phyloP scores from a whole-genome alignment of 2,888 invertebrate genomes.

The Teinopalpus imperialis region DNA sequence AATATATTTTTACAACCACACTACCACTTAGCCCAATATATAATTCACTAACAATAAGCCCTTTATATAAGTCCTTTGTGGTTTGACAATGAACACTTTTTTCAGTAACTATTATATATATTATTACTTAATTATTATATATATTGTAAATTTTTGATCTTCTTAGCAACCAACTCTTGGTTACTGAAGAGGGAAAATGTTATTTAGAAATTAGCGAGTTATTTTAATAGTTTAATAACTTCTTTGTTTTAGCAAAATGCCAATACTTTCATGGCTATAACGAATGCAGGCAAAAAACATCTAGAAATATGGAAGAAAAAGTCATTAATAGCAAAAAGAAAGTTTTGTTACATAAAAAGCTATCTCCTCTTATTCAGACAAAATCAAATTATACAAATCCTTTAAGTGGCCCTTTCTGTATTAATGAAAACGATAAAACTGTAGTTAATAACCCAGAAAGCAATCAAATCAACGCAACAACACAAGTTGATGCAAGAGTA shows the following conservation, averaged over 20 bases:
- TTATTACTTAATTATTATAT: no score
- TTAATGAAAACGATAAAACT: conserved; percentile 32
- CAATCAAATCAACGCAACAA: conserved; percentile 11
- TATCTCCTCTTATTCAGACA: conserved; percentile 56
- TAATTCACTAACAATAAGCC: no score
- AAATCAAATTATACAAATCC: conserved; percentile 51
- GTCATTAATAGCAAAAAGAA: conserved; percentile 37
- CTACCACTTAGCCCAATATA: no score
- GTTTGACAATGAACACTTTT: no score
- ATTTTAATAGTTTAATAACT: no score
- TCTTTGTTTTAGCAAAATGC: conserved; percentile 42
- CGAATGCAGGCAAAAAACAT: conserved; percentile 50
- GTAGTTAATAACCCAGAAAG: conserved; percentile 32
- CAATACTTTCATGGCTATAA: conserved; percentile 32
- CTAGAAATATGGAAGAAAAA: conserved; percentile 60
- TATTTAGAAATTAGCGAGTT: no score
- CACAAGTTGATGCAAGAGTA: conserved; percentile 15
- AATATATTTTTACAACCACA: no score
- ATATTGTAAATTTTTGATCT: no score
- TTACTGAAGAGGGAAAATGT: no score
- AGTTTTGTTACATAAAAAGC: conserved; percentile 44
- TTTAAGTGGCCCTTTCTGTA: conserved; percentile 14
- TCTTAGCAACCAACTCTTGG: no score
- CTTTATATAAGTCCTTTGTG: no score
- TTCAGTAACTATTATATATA: no score